Percentiles rank a stretch among this genome's conserved stretches.
Evolutionary conservation across 1,140 invertebrate species (phyloP).

Genomic region (Battus philenor): DNA sequence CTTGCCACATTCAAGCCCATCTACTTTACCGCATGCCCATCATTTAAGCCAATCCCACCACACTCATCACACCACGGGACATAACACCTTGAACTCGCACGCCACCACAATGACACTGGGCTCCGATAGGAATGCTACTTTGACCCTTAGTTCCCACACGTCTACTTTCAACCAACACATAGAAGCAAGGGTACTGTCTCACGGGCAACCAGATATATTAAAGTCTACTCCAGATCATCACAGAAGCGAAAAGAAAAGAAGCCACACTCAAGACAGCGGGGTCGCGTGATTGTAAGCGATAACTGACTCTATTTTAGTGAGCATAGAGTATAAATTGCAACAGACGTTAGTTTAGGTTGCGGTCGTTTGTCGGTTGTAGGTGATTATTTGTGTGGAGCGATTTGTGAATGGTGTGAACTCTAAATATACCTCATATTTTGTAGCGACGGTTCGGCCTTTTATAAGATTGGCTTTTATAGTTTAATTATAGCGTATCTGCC

Average conservation of each 20-base stretch:
- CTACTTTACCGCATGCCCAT: constrained; percentile 54
- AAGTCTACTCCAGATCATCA: constrained; percentile 91
- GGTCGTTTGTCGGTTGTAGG: not conserved
- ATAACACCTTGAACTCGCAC: constrained; percentile 77
- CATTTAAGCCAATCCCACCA: constrained; percentile 36
- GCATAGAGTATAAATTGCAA: constrained; percentile 1
- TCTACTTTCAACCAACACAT: constrained; percentile 58
- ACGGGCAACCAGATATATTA: constrained; percentile 86
- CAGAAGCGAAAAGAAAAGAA: constrained; percentile 75
- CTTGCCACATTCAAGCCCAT: constrained; percentile 48
- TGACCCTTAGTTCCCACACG: constrained; percentile 66
- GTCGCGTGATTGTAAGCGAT: constrained; percentile 59
- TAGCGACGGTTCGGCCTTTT: constrained; percentile 41
- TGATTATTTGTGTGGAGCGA: not conserved
- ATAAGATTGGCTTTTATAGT: constrained; percentile 39
- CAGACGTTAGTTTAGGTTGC: not conserved
- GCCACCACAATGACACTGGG: constrained; percentile 62
- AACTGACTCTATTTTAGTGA: not conserved
- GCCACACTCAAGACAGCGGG: constrained; percentile 74
- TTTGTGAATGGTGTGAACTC: constrained; percentile 15
- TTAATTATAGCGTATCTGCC: constrained; percentile 20
- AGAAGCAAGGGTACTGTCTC: constrained; percentile 63
- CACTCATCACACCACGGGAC: constrained; percentile 56
- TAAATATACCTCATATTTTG: constrained; percentile 68
- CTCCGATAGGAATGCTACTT: constrained; percentile 61